phyloP scores from a whole-genome alignment of 2,797 vertebrate genomes.

The Acanthurus lineatus region DNA sequence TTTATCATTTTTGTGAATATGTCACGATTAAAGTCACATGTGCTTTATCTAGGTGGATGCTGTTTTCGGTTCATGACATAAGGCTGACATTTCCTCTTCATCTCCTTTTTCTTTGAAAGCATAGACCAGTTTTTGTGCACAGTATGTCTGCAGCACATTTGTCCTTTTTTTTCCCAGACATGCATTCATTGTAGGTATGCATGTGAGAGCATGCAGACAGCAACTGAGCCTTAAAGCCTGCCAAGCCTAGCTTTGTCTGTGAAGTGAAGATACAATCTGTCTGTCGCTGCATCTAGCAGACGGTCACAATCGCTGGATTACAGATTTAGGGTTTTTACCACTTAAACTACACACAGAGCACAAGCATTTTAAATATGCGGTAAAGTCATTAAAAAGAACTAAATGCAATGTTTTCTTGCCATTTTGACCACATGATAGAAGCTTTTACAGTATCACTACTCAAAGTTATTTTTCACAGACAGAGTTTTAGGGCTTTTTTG shows the following conservation, averaged over 20 bases:
- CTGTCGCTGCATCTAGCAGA: constrained; percentile 38
- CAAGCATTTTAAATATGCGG: not conserved
- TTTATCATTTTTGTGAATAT: constrained; percentile 13
- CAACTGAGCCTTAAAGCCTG: constrained; percentile 45
- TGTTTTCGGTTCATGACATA: not conserved
- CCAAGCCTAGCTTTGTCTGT: constrained; percentile 58
- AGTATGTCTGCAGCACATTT: not conserved
- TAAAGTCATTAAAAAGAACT: constrained; percentile 1
- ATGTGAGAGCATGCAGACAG: constrained; percentile 52
- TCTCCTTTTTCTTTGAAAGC: not conserved
- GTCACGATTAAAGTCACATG: not conserved
- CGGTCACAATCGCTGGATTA: constrained; percentile 54
- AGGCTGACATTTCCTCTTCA: not conserved
- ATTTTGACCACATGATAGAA: constrained; percentile 22
- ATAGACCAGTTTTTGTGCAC: constrained; percentile 6
- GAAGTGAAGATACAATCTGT: constrained; percentile 62
- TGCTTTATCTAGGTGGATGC: not conserved
- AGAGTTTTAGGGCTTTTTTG: constrained; percentile 16
- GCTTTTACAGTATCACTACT: constrained; percentile 23
- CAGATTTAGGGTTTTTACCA: constrained; percentile 35
- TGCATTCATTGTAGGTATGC: constrained; percentile 36
- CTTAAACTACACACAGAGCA: constrained; percentile 15
- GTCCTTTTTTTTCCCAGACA: constrained; percentile 28
- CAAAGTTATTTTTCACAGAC: constrained; percentile 29
- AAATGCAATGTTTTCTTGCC: not conserved